Percentiles rank a stretch among this genome's conserved stretches.
These are phyloP conservation scores for Gambusia holbrooki DNA, from an alignment of 2,113 vertebrate species.

Conservation along the genomic window DNA sequence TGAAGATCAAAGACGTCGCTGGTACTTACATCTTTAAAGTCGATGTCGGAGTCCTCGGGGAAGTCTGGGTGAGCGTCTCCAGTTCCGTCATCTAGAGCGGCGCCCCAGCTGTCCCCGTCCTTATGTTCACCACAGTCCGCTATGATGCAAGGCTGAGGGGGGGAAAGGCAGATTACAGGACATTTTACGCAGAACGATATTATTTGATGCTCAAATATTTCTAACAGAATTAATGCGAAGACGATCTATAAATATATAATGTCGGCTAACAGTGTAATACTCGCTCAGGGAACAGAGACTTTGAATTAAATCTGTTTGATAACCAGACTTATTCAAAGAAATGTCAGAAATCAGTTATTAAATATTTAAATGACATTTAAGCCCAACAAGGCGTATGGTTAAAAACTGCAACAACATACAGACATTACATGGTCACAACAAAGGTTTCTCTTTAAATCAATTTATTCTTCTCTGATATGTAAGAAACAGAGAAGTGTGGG, in stretches of 20 bases:
- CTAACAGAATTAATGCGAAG: not conserved
- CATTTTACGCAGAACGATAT: not conserved
- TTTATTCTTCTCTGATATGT: too few relatives aligned
- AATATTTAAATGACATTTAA: not conserved
- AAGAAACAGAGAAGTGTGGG: too few relatives aligned
- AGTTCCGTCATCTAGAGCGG: conserved; percentile 82
- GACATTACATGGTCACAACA: too few relatives aligned
- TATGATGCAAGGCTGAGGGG: conserved; percentile 86
- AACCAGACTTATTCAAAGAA: not conserved
- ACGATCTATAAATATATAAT: not conserved
- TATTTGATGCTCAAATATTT: not conserved
- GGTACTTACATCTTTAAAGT: conserved; percentile 89
- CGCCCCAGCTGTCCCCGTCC: conserved; percentile 87
- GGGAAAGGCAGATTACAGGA: not conserved
- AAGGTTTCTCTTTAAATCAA: too few relatives aligned
- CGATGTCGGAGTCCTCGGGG: conserved; percentile 90
- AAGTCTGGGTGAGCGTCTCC: conserved; percentile 91
- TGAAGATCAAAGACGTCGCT: conserved; percentile 33
- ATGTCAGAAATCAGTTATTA: not conserved
- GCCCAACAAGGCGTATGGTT: too few relatives aligned
- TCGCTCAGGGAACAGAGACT: not conserved
- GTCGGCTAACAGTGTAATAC: not conserved
- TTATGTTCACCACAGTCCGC: conserved; percentile 91
- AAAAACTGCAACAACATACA: too few relatives aligned
- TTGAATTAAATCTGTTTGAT: not conserved